Base-by-base conservation (phyloP, 2,888 invertebrate genomes). In the Ditula angustiorana region DNA sequence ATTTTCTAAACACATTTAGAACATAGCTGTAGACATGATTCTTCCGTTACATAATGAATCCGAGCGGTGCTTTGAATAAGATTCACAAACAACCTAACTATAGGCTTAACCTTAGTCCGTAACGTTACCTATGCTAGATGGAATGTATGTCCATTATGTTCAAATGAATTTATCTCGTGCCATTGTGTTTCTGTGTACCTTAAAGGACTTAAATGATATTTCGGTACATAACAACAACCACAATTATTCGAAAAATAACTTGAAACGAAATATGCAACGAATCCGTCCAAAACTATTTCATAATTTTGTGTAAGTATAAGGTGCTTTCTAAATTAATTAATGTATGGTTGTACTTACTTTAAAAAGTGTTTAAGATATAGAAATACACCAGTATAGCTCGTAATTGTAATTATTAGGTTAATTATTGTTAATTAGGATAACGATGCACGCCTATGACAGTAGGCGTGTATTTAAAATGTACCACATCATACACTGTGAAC, bases 121-220 rank as follows among this genome's bases (percentile, higher is more conserved):
- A 67, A 73, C 74, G 83, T 85, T 83, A 85, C 83, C 83, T 79
- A 55, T 55, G 49, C 62, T 69, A 72, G 67, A 67, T 57, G 21
- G 33, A 57, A 62, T 74, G 71, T 28, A 74, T 69, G 69, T 62
- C 67, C 64, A 68, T 69, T 74, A 76, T 74, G 72, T 75, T 77
- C 69, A 70, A 71, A 80, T 78, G 79, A 83, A 82, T 82, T 80
- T 79, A 76, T 77, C 74, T 78, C 80, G 88, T 89, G 88, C 88
- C 88, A 89, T 88, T 82, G 76, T 64, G 50, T 64, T 67, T 71
- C 66, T 41, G 13, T 47, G 61, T 68, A 66, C 62, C 62, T 56
- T 50, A 33, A 57, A 30, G 7, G 19, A 23, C 30, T 28, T 33
- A 35, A 30, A 24, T 41, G 24, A 49, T 57, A 62, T 62, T 16